phyloP scores from a whole-genome alignment of 2,113 vertebrate species.

The Apistogramma diplotaenia region DNA sequence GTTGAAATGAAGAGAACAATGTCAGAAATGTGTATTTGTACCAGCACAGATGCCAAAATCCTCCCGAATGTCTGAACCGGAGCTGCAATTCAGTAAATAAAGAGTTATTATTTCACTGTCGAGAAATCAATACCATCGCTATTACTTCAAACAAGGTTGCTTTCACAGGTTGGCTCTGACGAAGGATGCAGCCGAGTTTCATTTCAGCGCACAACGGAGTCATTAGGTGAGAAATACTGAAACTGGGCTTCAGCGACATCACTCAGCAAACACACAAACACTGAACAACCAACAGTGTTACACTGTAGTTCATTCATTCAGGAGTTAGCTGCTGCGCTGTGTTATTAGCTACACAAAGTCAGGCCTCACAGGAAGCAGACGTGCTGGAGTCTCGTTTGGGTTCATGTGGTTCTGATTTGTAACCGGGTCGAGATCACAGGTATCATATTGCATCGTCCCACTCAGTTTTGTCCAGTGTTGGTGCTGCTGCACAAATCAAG shows the following conservation, averaged over 20 bases:
- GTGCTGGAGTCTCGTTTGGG: not conserved
- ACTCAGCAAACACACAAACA: no score
- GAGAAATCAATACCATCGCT: not conserved
- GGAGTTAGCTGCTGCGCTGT: not conserved
- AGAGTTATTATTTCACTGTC: not conserved
- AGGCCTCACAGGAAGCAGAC: not conserved
- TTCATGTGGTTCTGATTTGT: not conserved
- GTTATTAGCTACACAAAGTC: not conserved
- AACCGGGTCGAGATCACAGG: not conserved
- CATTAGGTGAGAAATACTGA: not conserved
- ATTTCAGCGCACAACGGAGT: not conserved
- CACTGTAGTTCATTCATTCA: no score
- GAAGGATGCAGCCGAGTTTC: not conserved
- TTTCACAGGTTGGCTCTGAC: not conserved
- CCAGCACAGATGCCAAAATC: not conserved
- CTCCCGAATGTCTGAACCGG: not conserved
- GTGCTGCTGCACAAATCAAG: not conserved
- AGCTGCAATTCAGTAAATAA: not conserved
- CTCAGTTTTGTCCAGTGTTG: no score
- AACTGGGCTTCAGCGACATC: not conserved
- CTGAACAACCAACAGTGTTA: no score
- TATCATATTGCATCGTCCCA: no score
- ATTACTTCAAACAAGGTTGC: not conserved
- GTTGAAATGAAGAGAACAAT: constrained; percentile 4
- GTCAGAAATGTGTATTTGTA: constrained; percentile 15